Base-by-base conservation (phyloP, 2,888 invertebrate species). In the Mythimna ferrago region DNA sequence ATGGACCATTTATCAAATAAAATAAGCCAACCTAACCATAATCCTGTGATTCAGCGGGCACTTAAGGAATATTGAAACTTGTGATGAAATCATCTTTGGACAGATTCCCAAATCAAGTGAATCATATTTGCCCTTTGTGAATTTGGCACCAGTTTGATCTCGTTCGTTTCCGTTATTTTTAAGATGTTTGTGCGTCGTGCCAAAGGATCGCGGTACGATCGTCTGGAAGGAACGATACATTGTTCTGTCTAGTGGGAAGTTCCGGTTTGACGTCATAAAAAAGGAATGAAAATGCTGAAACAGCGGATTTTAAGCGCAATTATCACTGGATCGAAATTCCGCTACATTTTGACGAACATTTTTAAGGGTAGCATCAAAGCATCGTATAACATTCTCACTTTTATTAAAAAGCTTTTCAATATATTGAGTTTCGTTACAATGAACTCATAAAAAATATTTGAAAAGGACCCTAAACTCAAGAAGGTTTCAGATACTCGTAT, bases 401-500 rank as follows among this genome's bases (percentile, higher is more conserved):
- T 69, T 76, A 71, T 81, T 71, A 78, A 83, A 84, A 75, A 78
- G 66, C 73, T 75, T 62, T 78, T 79, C 68, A 78, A 76, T 85
- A 80, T 67, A 86, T 80, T 68, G 73, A 79, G 77, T 83, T 87
- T 79, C 75, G 69, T 85, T 73, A 82, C 81, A 84, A 83, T 86
- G 72, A 81, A 76, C 69, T 85, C 70, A 72, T 73, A 76, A 83
- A 84, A 80, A 84, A 81, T 79, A 81, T 82, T 80, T 86, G 80
- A 74, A 80, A 81, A 83, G 84, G 74, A 81, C 84, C 86, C 84
- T 87, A 89, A 89, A 88, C 87, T 88, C 89, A 82, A 82, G 88
- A 89, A 89, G 90, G 88, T 89, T 89, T 91, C 89, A 87, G 92
- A 91, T 91, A 91, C 93, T 93, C 91, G 90, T 92, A 92, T 92